Evolutionary conservation across 2,113 vertebrate genomes (phyloP).

Genomic region (Neodontobutis hainanensis): DNA sequence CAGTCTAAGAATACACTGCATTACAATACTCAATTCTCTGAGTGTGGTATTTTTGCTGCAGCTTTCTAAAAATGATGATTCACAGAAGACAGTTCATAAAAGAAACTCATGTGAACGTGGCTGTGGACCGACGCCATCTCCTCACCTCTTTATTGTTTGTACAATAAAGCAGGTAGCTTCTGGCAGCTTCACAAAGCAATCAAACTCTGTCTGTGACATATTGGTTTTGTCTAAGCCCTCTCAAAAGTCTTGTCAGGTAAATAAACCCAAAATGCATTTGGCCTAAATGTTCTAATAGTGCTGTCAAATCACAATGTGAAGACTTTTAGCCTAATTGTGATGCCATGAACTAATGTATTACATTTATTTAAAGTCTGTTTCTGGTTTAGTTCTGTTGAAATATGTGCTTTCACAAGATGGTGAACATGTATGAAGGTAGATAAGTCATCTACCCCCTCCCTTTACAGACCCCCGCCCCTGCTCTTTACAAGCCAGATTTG

Average conservation of each 20-base stretch:
- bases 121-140: constrained; percentile 3
- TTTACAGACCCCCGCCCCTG: no score
- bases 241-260: constrained; percentile 15
- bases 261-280: constrained; percentile 1
- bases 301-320: background rate
- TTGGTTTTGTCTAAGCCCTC: constrained; percentile 51
- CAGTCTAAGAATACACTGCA: constrained; percentile 18
- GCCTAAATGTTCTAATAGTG: constrained; percentile 3
- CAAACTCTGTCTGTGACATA: constrained; percentile 32
- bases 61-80: constrained; percentile 33
- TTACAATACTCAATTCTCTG: background rate
- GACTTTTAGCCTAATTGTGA: no score
- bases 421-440: no score
- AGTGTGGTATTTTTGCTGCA: constrained; percentile 19
- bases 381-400: no score
- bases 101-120: background rate
- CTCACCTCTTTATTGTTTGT: constrained; percentile 43
- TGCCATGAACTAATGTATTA: no score
- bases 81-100: constrained; percentile 10
- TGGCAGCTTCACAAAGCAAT: constrained; percentile 38
- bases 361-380: no score
- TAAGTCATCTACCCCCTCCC: no score
- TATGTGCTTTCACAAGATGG: no score
- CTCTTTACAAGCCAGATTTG: no score
- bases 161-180: constrained; percentile 33